Conservation (phyloP, 2,113 vertebrate genomes). For the Lonchura striata region DNA sequence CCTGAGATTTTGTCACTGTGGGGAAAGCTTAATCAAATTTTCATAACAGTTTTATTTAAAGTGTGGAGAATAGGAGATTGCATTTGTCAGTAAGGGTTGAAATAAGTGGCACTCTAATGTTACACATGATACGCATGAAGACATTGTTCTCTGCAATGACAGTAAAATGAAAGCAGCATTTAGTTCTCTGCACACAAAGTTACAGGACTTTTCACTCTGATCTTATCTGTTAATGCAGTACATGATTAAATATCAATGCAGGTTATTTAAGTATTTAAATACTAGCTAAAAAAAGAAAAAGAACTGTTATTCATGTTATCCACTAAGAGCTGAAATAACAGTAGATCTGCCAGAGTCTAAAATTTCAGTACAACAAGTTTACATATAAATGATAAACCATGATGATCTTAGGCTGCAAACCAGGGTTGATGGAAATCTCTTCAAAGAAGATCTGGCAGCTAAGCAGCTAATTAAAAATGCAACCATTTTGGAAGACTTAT, state of each 20-base stretch:
- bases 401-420: not conserved
- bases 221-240: slow-evolving; percentile 10
- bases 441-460: not conserved
- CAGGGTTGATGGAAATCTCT: not conserved
- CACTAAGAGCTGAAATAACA: not conserved
- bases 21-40: not conserved
- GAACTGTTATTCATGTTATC: not conserved
- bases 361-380: not conserved
- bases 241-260: not conserved
- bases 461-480: not conserved
- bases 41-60: not conserved
- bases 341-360: not conserved
- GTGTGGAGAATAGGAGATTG: not conserved
- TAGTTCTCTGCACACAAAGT: not conserved
- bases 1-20: not conserved
- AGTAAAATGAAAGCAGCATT: slow-evolving; percentile 18
- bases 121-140: not conserved
- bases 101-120: not conserved
- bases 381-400: not conserved
- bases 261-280: not conserved
- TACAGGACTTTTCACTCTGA: slow-evolving; percentile 15
- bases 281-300: not conserved
- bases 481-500: not conserved
- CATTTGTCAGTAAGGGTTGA: not conserved
- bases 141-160: not conserved